These are phyloP conservation scores for Hanleya hanleyi DNA, from an alignment of 2,888 invertebrate genomes.

Conservation along the genomic window DNA sequence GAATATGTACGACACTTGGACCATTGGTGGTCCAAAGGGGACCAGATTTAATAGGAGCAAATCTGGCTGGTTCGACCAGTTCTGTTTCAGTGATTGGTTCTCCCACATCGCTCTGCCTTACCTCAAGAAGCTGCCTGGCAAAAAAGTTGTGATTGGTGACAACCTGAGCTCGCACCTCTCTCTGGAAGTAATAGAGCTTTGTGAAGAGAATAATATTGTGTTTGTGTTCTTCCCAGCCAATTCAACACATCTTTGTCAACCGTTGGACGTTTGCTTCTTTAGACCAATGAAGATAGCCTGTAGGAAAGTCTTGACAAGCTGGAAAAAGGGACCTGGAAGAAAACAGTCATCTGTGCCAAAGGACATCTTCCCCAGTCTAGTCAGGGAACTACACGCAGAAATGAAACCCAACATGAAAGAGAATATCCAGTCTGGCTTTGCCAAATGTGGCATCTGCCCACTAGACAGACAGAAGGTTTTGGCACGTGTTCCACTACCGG, in stretches of 20 bases:
- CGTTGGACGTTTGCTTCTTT: constrained; percentile 35
- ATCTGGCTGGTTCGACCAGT: constrained; percentile 66
- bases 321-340: background rate
- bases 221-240: constrained; percentile 51
- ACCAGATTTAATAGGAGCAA: constrained; percentile 68
- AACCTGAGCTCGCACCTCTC: constrained; percentile 57
- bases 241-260: constrained; percentile 38
- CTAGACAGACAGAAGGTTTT: background rate
- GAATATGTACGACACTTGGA: constrained; percentile 71
- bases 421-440: background rate
- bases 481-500: background rate
- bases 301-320: constrained; percentile 18
- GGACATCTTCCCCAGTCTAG: background rate
- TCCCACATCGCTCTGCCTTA: constrained; percentile 44
- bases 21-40: constrained; percentile 66
- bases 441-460: background rate
- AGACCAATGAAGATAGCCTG: constrained; percentile 26
- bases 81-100: constrained; percentile 60
- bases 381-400: background rate
- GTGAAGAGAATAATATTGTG: constrained; percentile 64
- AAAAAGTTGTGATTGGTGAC: constrained; percentile 70
- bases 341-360: background rate
- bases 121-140: constrained; percentile 50
- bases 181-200: constrained; percentile 54
- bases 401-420: background rate